Evolutionary conservation across 2,113 vertebrate genomes (phyloP).

Genomic region (Balaenoptera acutorostrata): DNA sequence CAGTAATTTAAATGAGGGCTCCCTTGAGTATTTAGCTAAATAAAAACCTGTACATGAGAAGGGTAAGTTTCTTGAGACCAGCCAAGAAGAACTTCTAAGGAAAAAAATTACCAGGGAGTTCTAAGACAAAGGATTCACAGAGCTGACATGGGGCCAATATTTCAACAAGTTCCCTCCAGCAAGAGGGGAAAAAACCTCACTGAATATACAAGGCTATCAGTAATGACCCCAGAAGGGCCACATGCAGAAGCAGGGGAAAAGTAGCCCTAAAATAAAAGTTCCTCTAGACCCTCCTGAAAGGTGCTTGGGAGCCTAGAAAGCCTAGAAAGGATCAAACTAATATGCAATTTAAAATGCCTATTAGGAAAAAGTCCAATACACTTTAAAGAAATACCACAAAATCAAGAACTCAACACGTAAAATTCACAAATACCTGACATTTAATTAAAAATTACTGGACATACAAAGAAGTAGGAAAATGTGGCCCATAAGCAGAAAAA

Average conservation of each 20-base stretch:
- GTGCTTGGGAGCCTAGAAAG: not conserved
- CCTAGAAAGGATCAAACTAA: not conserved
- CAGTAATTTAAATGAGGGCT: not conserved
- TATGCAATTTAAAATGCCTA: not conserved
- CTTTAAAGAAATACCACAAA: not conserved
- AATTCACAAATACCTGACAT: not conserved
- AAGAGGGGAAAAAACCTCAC: not conserved
- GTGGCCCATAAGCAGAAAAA: not conserved
- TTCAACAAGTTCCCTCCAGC: not conserved
- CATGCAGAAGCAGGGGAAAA: not conserved
- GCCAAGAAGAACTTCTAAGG: not conserved
- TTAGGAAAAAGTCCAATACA: not conserved
- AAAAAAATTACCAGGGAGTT: not conserved
- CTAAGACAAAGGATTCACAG: not conserved
- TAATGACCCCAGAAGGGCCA: not conserved
- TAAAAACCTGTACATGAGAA: not conserved
- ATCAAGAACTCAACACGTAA: not conserved
- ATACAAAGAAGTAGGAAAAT: constrained; percentile 3
- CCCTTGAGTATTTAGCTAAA: not conserved
- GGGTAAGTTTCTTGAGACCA: not conserved
- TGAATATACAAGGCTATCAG: not conserved
- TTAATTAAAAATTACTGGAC: not conserved
- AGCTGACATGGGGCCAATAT: not conserved
- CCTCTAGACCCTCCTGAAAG: not conserved
- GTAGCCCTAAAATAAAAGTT: not conserved